phyloP scores from a whole-genome alignment of 2,113 vertebrate species.

The Columbina picui region DNA sequence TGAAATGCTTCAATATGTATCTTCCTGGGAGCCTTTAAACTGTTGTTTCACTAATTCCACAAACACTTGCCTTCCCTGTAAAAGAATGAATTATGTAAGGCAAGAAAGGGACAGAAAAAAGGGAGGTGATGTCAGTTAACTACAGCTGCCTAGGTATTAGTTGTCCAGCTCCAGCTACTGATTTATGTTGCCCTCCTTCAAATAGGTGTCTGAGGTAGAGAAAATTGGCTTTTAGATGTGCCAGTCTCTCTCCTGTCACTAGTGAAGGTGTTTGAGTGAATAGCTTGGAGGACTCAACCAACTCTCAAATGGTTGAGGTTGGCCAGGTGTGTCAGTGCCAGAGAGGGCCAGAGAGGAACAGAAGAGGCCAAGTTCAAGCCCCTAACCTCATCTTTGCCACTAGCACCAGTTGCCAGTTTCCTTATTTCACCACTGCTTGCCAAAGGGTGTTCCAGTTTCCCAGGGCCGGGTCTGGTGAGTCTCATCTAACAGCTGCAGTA shows the following conservation, averaged over 20 bases:
- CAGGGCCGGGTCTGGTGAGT: background rate
- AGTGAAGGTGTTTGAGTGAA: background rate
- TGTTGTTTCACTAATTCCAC: background rate
- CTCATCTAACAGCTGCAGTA: background rate
- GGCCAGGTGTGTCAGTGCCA: background rate
- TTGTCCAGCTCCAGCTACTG: background rate
- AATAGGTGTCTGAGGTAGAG: background rate
- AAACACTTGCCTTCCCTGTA: background rate
- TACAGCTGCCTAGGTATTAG: background rate
- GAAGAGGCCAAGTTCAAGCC: rapidly evolving
- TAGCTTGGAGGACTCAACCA: background rate
- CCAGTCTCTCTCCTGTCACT: background rate
- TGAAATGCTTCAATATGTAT: background rate
- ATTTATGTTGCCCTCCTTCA: background rate
- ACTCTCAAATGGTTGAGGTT: background rate
- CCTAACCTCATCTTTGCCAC: background rate
- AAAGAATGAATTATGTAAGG: background rate
- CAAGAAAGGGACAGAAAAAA: background rate
- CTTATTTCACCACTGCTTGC: background rate
- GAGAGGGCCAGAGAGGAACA: rapidly evolving
- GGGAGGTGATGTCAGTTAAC: background rate
- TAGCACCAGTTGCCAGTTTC: background rate
- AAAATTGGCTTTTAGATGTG: background rate
- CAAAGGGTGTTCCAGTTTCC: background rate
- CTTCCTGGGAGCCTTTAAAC: background rate